Evolutionary conservation across 2,888 invertebrate genomes (phyloP).

Genomic region (Antitype chi): DNA sequence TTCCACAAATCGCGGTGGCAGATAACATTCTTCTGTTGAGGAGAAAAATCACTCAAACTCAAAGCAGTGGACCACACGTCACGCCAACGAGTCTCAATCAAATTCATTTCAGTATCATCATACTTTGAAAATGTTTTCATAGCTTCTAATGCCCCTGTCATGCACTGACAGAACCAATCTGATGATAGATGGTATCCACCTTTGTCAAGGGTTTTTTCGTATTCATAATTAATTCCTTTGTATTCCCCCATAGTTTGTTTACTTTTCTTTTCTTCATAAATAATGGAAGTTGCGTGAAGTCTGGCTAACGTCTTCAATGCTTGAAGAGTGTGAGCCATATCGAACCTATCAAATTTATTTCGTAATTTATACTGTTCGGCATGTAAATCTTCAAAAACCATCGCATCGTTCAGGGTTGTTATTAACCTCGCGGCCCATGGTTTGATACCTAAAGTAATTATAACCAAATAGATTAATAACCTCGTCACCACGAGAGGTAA

Average conservation of each 20-base stretch:
- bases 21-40: conserved; percentile 86
- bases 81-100: conserved; percentile 78
- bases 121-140: conserved; percentile 80
- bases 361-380: conserved; percentile 75
- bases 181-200: conserved; percentile 77
- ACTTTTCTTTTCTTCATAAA: conserved; percentile 85
- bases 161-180: conserved; percentile 83
- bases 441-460: conserved; percentile 72
- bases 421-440: conserved; percentile 82
- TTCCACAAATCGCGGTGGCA: conserved; percentile 92
- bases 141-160: conserved; percentile 79
- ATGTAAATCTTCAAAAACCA: conserved; percentile 84
- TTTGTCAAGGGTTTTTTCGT: conserved; percentile 67
- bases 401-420: conserved; percentile 74
- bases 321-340: conserved; percentile 84
- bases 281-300: conserved; percentile 86
- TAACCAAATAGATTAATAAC: background rate
- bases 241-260: conserved; percentile 74
- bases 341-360: conserved; percentile 83
- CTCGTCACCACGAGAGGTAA: no score
- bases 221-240: conserved; percentile 77
- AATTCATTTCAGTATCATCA: conserved; percentile 63
- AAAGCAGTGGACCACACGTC: conserved; percentile 78
- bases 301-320: conserved; percentile 77
- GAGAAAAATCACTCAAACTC: conserved; percentile 75